Evolutionary conservation across 1,140 invertebrate species (phyloP), one percentile per base, ranked within the genome.

Genomic region (Delia radicum): DNA sequence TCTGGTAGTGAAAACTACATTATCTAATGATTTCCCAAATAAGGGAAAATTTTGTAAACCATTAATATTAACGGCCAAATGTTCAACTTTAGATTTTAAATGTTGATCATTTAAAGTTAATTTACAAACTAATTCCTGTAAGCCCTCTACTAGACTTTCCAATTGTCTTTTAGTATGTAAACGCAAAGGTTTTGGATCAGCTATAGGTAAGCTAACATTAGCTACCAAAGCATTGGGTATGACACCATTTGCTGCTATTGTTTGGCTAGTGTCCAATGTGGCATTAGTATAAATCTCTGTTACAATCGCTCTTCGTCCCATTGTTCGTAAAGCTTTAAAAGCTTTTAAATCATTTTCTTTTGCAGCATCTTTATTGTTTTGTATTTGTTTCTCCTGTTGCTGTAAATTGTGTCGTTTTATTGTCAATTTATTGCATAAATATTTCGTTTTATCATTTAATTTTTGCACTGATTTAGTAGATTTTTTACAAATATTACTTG

Each of bases 51-150:
- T 33, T 21, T 69, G n/a, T 12, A 69, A 21, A 33, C n/a, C 29
- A 24, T 12, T 37, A 18, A 55, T 76, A 33, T 79, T 76, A 0
- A 73, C 74, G 13, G 81, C 80, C 4, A 83, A 24, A 24, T 77
- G 63, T 6, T 65, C 37, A 3, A 80, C 80, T n/a, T 78, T 76
- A 0, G 76, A 76, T 29, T 79, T 75, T 0, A 85, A 61, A 0
- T 81, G 79, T 0, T 81, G 79, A 55, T 74, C 80, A 5, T 82
- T 12, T 3, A 78, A 10, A 12, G 75, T 76, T 0, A 85, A 46
- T 24, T 48, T 61, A 2, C 71, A 42, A 0, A 85, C 74, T 24
- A 85, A 69, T 15, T 82, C 79, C 62, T 79, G 79, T 0, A 85
- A 73, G 0, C 81, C 83, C 0, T 75, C 76, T 5, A 85, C 76